Evolutionary conservation across 2,797 vertebrate genomes (phyloP).

Genomic region (Ispidina lecontei): DNA sequence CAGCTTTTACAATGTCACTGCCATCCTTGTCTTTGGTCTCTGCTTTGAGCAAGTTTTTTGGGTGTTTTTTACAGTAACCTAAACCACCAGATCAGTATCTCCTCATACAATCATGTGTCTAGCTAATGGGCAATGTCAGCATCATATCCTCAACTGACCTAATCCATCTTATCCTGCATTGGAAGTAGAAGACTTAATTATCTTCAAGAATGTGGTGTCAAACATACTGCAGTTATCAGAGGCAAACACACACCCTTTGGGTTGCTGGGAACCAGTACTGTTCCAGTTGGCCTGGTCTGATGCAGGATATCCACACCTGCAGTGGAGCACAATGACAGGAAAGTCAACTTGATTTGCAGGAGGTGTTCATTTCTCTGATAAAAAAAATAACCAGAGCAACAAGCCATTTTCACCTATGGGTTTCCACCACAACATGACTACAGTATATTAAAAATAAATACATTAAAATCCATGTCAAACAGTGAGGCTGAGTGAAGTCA

Average conservation of each 20-base stretch:
- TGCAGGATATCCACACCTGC: slow-evolving; percentile 54
- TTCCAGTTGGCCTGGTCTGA: not conserved
- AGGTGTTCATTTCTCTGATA: not conserved
- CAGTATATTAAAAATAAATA: not conserved
- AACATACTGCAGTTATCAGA: not conserved
- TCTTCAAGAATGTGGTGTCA: not conserved
- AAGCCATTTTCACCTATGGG: not conserved
- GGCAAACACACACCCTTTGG: not conserved
- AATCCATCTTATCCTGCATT: not conserved
- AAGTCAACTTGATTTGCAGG: slow-evolving; percentile 23
- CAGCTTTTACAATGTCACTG: not conserved
- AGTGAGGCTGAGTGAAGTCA: not conserved
- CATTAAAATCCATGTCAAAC: not conserved
- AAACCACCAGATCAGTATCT: not conserved
- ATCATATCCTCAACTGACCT: not conserved
- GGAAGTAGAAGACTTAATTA: not conserved
- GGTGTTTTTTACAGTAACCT: not conserved
- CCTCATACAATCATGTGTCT: not conserved
- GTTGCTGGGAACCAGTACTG: slow-evolving; percentile 7
- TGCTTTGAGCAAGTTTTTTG: not conserved
- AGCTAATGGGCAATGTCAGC: not conserved
- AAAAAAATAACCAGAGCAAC: not conserved
- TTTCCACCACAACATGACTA: not conserved
- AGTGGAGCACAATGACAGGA: slow-evolving; percentile 39
- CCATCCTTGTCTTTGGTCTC: not conserved